Evolutionary conservation across 2,888 invertebrate genomes (phyloP).

Genomic region (Synanthedon formicaeformis): DNA sequence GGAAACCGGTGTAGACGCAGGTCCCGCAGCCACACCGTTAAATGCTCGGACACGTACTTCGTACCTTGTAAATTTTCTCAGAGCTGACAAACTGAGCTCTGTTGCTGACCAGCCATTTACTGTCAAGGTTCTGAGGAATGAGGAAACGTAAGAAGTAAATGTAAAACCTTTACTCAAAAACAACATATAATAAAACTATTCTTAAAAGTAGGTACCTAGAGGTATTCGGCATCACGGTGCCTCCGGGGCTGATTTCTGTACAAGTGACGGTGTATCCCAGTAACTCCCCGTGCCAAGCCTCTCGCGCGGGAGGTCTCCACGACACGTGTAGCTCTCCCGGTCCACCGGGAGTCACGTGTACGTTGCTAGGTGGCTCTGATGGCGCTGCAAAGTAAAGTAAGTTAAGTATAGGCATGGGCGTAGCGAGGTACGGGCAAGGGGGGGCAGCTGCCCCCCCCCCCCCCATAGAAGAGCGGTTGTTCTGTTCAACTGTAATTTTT

Average conservation of each 20-base stretch:
- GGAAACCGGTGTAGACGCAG: conserved; percentile 75
- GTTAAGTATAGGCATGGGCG: too few species aligned
- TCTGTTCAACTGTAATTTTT: too few species aligned
- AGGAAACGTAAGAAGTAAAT: neutral
- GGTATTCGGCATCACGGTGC: conserved; percentile 34
- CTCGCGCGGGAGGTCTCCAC: conserved; percentile 82
- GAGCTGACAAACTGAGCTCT: conserved; percentile 72
- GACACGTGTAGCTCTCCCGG: conserved; percentile 78
- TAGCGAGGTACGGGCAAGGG: too few species aligned
- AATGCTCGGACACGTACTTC: conserved; percentile 83
- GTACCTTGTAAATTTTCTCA: conserved; percentile 84
- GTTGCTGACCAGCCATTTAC: conserved; percentile 81
- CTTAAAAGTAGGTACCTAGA: conserved; percentile 36
- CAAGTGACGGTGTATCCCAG: conserved; percentile 80
- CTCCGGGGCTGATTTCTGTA: conserved; percentile 49
- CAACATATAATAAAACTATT: too few species aligned
- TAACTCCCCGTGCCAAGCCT: conserved; percentile 80
- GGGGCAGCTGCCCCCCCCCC: too few species aligned
- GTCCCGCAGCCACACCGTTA: conserved; percentile 84
- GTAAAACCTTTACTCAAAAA: too few species aligned
- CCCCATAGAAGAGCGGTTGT: too few species aligned
- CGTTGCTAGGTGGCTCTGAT: conserved; percentile 76
- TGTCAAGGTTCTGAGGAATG: conserved; percentile 39
- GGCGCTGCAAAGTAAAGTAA: conserved; percentile 66
- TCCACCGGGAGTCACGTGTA: conserved; percentile 75